Evolutionary conservation across 2,888 invertebrate genomes (phyloP).

Genomic region (Galerucella pusilla): DNA sequence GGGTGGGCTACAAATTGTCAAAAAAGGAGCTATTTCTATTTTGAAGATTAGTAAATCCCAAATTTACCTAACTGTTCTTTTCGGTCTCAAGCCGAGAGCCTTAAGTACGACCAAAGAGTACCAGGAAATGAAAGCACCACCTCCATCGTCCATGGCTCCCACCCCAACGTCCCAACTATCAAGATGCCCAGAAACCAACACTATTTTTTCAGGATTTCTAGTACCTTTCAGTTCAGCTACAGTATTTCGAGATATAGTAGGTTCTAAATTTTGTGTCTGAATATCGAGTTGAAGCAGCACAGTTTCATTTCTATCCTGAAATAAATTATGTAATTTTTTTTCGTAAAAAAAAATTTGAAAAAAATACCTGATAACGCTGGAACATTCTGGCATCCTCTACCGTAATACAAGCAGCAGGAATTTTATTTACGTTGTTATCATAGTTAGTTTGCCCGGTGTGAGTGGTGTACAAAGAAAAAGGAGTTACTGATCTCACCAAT

Average conservation of each 20-base stretch:
- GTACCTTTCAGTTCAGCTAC: constrained; percentile 75
- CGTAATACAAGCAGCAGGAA: constrained; percentile 81
- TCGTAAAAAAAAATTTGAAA: background rate
- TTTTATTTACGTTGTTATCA: constrained; percentile 69
- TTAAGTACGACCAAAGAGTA: constrained; percentile 76
- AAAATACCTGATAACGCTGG: constrained; percentile 64
- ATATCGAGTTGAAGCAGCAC: constrained; percentile 73
- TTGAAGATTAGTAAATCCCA: too few species aligned
- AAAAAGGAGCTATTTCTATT: too few species aligned
- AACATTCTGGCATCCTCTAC: constrained; percentile 83
- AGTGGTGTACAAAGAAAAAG: constrained; percentile 80
- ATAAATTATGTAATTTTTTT: background rate
- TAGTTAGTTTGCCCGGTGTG: constrained; percentile 82
- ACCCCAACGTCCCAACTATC: constrained; percentile 91
- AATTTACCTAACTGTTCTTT: constrained; percentile 74
- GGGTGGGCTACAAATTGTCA: too few species aligned
- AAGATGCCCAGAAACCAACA: constrained; percentile 84
- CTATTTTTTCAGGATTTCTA: constrained; percentile 67
- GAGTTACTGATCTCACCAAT: constrained; percentile 79
- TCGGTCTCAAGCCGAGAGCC: constrained; percentile 73
- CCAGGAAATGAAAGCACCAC: constrained; percentile 84
- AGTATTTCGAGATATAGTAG: constrained; percentile 76
- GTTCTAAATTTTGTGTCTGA: constrained; percentile 70
- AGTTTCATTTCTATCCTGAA: constrained; percentile 56
- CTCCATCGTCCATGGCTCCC: constrained; percentile 90